Percentiles rank a stretch among this genome's conserved stretches.
Evolutionary conservation across 1,140 invertebrate genomes (phyloP).

Genomic region (Drosophila saltans): DNA sequence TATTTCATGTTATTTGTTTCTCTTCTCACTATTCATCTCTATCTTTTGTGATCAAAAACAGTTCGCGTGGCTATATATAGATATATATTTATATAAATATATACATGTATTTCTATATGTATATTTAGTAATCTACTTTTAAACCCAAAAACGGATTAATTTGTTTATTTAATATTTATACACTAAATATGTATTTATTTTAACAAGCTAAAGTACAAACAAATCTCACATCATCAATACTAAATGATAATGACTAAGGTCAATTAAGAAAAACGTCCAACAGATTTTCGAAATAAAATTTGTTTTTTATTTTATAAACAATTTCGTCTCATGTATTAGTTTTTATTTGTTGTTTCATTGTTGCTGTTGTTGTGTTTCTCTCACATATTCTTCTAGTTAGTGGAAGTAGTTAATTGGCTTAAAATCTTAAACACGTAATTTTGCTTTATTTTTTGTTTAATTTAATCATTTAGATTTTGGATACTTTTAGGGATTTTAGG

Average conservation of each 20-base stretch:
- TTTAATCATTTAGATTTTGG: conserved; percentile 17
- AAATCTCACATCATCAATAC: conserved; percentile 66
- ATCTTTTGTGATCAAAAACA: conserved; percentile 72
- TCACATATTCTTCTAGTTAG: conserved; percentile 20
- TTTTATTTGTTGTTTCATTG: conserved; percentile 2
- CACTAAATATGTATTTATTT: conserved; percentile 65
- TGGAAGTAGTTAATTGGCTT: conserved; percentile 60
- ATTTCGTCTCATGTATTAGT: conserved; percentile 27
- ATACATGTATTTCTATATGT: conserved; percentile 6
- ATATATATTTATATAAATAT: conserved; percentile 14
- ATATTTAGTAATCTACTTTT: conserved; percentile 52
- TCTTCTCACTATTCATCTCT: conserved; percentile 35
- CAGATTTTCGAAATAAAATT: conserved; percentile 66
- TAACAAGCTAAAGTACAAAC: conserved; percentile 74
- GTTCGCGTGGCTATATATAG: conserved; percentile 71
- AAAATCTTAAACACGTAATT: conserved; percentile 52
- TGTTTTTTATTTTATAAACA: conserved; percentile 71
- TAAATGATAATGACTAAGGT: conserved; percentile 49
- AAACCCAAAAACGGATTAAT: conserved; percentile 53
- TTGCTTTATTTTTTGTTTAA: not conserved
- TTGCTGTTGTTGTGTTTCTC: conserved; percentile 7
- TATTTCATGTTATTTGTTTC: conserved; percentile 47
- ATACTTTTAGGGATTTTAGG: not conserved
- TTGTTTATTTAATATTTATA: conserved; percentile 56
- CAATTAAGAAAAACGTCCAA: conserved; percentile 74